Base-by-base conservation (phyloP, 2,113 vertebrate genomes). In the Coturnix japonica region DNA sequence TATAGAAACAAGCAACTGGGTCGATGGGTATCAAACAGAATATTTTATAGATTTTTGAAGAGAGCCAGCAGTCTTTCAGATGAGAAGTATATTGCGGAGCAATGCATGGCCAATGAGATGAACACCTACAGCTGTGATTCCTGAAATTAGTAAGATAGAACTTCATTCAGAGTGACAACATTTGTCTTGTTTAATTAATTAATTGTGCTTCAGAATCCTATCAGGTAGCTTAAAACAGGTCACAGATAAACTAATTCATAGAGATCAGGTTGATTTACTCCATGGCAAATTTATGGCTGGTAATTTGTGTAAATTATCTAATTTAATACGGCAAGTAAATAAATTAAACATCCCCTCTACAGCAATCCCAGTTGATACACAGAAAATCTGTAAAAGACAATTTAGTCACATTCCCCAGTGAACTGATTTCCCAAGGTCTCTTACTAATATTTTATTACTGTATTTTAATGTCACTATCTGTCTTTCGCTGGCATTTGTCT, bases 101-200 rank as follows among this genome's bases (percentile, higher is more conserved):
- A 77, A 70, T 41, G 35, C 22, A 84, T 39, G 39, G 11, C 67
- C 26, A 75, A 6, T 7, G 30, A 83, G 72, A 47, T 69, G 31
- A 65, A 51, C 39, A 66, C 70, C 91, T 89, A 73, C 60, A 92
- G 57, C 75, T 89, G 17, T 81, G 87, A 91, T 93, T 94, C 23
- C 0, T 94, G 74, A 85, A 43, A 81, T 43, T 46, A 66, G 21
- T 76, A 89, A 85, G 63, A 43, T 79, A 81, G 77, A 81, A 86
- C 16, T 37, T 95, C 72, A 79, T 85, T 90, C 66, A 49, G 79
- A 86, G 57, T 35, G 91, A 93, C 44, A 93, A 83, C n/a, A 22
- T 67, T 73, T 82, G 64, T 93, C 75, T 86, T 94, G 63, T 94
- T 94, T 96, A 74, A 83, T 95, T 96, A 95, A 97, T 97, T 94